Conservation (phyloP, 2,113 vertebrate species). For the Empidonax alnorum region DNA sequence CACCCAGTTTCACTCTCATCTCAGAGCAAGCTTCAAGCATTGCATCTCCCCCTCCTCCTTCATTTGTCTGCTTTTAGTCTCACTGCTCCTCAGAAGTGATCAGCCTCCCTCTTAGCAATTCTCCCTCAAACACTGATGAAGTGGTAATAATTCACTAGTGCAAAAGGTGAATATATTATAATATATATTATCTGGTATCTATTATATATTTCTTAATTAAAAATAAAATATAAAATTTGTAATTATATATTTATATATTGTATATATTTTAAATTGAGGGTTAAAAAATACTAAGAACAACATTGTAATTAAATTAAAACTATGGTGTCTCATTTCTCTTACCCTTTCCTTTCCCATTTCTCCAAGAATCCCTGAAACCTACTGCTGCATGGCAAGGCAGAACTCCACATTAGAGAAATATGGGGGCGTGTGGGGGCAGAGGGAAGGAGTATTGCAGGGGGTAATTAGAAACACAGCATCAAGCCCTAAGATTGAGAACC, state of each 20-base stretch:
- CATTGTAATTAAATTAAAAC: neutral
- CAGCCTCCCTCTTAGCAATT: neutral
- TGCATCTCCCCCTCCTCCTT: neutral
- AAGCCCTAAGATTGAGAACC: neutral
- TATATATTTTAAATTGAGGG: neutral
- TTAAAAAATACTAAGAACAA: neutral
- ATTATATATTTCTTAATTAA: neutral
- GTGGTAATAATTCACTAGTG: neutral
- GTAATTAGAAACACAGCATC: neutral
- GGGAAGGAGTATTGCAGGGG: neutral
- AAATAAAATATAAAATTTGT: neutral
- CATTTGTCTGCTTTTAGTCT: neutral
- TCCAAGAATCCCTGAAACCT: neutral
- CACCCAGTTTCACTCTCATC: neutral
- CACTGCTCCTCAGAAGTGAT: neutral
- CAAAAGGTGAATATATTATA: neutral
- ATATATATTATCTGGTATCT: neutral
- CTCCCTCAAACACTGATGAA: neutral
- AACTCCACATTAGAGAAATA: neutral
- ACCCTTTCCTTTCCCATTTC: neutral
- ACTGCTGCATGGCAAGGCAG: neutral
- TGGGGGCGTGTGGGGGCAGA: rapidly evolving
- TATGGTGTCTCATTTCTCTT: neutral
- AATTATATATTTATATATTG: too few species aligned
- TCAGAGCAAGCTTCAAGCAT: neutral